Conservation (phyloP, 2,113 vertebrate species). For the Sinocyclocheilus anshuiensis region DNA sequence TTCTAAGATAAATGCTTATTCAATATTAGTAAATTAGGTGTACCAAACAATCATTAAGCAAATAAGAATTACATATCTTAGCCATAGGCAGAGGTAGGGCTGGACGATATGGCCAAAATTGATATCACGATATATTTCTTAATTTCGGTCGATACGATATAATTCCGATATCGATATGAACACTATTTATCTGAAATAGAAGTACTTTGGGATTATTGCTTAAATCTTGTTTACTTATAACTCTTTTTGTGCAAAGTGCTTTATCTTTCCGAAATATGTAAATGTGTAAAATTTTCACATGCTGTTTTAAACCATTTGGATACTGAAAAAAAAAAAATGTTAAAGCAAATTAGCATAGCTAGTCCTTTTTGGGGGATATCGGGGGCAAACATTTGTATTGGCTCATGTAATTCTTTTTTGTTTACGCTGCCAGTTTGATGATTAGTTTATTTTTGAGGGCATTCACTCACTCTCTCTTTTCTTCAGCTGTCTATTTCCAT, state of each 20-base stretch:
- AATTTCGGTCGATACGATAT: too few relatives aligned
- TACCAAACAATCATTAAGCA: too few relatives aligned
- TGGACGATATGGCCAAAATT: too few relatives aligned
- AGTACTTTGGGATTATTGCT: constrained; percentile 16
- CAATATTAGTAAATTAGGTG: too few relatives aligned
- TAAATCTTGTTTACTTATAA: constrained; percentile 22
- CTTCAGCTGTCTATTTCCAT: background rate
- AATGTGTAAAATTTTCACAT: constrained; percentile 7
- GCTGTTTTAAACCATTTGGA: constrained; percentile 43
- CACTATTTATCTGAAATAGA: too few relatives aligned
- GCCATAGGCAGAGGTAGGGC: too few relatives aligned
- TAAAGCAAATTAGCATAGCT: constrained; percentile 41
- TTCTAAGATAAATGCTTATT: too few relatives aligned
- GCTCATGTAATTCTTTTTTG: constrained; percentile 49
- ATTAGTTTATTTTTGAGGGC: constrained; percentile 52
- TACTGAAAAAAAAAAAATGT: constrained; percentile 13
- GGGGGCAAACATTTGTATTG: constrained; percentile 60
- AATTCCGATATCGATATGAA: too few relatives aligned
- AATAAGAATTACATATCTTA: too few relatives aligned
- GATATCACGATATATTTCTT: too few relatives aligned
- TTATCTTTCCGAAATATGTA: constrained; percentile 1
- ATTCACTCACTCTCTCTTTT: constrained; percentile 28
- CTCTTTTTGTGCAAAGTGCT: constrained; percentile 24
- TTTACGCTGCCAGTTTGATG: constrained; percentile 39
- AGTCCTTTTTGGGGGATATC: constrained; percentile 35